phyloP scores from a whole-genome alignment of 2,888 invertebrate species.

The Ornithoptera alexandrae region DNA sequence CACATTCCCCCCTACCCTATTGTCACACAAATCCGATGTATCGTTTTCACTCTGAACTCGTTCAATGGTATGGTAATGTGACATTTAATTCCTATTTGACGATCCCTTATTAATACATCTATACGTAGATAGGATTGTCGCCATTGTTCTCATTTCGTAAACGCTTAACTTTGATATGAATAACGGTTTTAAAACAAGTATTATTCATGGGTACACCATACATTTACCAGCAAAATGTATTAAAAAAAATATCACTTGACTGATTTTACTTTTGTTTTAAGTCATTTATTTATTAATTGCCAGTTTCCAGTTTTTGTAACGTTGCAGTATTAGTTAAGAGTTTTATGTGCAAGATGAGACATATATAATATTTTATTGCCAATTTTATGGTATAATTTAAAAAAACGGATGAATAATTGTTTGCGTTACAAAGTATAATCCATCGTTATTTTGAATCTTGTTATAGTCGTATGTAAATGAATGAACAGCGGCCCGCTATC shows the following conservation, averaged over 20 bases:
- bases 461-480: conserved; percentile 35
- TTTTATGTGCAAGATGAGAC: no score
- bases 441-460: not conserved
- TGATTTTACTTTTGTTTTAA: no score
- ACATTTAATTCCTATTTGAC: conserved; percentile 70
- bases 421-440: not conserved
- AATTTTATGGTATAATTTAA: not conserved
- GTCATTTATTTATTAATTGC: no score
- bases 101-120: conserved; percentile 50
- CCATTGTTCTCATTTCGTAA: conserved; percentile 9
- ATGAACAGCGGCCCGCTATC: conserved; percentile 41
- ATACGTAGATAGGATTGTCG: conserved; percentile 12
- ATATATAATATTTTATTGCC: no score
- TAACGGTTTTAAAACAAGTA: not conserved
- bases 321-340: no score
- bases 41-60: conserved; percentile 71
- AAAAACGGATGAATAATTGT: not conserved
- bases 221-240: no score
- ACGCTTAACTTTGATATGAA: not conserved
- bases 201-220: no score
- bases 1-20: conserved; percentile 42
- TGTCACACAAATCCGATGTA: conserved; percentile 75
- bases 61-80: conserved; percentile 70
- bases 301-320: no score
- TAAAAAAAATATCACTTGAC: no score